Base-by-base conservation (phyloP, 2,797 vertebrate genomes). In the Pseudotriccus pelzelni region DNA sequence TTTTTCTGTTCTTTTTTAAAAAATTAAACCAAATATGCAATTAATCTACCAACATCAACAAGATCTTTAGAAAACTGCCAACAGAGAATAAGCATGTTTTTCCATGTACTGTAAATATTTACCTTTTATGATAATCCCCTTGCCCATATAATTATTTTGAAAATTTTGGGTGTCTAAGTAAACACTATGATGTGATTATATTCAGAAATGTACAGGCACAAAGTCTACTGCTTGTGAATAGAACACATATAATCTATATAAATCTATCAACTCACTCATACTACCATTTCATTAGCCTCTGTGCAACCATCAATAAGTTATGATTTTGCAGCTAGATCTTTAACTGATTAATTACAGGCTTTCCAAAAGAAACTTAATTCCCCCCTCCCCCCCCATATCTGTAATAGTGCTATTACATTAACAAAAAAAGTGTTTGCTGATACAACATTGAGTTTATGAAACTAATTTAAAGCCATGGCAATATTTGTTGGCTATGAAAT, bases 71-170 rank as follows among this genome's bases (percentile, higher is more conserved):
- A 96, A 88, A 81, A 36, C 49, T 84, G 90, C 49, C 24, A 24
- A 84, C 62, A 92, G 62, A 95, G 78, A 94, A 70, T 13, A 8
- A 88, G 6, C 49, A 70, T 88, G 8, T 82, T 95, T 96, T 70
- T 73, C 53, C 8, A 64, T 22, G 24, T 70, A 34, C 49, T 83
- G 28, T 90, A 96, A 95, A 95, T 97, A 96, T 95, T 97, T 97
- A 81, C 41, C 78, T 92, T 96, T 87, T 37, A 80, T 39, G 62
- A 86, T 89, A 96, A 96, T 91, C 82, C 41, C 52, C 77, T 37
- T 89, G 82, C 30, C 30, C 30, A 49, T 83, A 95, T 52, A 55
- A 44, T 94, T 96, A 27, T 69, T 92, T 72, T 79, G 74, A 94
- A 96, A 95, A 49, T 85, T 84, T 94, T 69, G 3, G 27, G 14